Percentiles rank a stretch among this genome's conserved stretches.
Evolutionary conservation across 2,113 vertebrate genomes (phyloP).

Genomic region (Pseudopipra pipra): DNA sequence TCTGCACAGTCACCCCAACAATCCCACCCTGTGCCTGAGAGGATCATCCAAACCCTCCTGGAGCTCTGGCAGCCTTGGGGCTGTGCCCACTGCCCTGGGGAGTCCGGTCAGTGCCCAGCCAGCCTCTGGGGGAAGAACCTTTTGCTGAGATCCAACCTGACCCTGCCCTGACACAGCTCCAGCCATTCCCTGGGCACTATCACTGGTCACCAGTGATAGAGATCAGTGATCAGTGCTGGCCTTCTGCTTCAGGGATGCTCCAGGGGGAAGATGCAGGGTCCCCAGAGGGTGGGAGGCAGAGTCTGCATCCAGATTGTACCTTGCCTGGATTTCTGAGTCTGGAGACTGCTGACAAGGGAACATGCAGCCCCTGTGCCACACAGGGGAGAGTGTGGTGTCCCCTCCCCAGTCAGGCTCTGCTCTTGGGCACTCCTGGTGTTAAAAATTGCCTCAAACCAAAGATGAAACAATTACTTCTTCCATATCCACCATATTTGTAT

Average conservation of each 20-base stretch:
- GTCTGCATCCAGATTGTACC: background rate
- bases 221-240: background rate
- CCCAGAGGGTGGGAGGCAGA: background rate
- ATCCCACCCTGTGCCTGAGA: too few relatives aligned
- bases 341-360: background rate
- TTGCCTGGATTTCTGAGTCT: background rate
- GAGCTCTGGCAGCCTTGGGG: background rate
- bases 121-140: background rate
- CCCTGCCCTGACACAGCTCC: background rate
- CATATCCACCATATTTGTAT: background rate
- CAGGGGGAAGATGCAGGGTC: background rate
- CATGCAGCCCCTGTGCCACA: accelerated
- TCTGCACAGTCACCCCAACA: background rate
- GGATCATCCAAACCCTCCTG: accelerated
- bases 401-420: accelerated
- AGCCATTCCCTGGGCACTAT: background rate
- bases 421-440: background rate
- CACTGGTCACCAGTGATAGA: too few relatives aligned
- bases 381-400: background rate
- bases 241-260: background rate
- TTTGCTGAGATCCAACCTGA: accelerated
- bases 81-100: accelerated
- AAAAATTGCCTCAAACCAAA: background rate
- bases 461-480: background rate
- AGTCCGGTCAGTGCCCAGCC: accelerated